Evolutionary conservation across 2,888 invertebrate genomes (phyloP).

Genomic region (Argynnis bischoffii): DNA sequence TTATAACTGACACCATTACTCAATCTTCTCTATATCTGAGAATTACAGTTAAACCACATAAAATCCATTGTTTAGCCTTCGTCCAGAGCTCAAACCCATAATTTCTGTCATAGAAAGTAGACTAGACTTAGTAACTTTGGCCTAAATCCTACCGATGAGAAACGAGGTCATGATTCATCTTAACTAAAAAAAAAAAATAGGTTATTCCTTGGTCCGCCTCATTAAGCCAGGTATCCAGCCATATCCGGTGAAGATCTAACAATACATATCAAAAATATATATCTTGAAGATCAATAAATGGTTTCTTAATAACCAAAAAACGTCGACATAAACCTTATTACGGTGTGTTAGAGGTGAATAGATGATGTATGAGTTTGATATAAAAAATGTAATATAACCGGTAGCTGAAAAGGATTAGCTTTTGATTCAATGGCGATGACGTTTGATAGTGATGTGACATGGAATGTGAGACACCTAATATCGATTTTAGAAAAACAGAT

Average conservation of each 20-base stretch:
- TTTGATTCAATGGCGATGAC: conserved; percentile 66
- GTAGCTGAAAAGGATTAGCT: conserved; percentile 76
- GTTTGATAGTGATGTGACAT: conserved; percentile 48
- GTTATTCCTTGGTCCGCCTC: conserved; percentile 28
- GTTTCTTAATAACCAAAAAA: conserved; percentile 61
- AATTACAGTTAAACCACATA: too few species aligned
- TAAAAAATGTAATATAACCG: conserved; percentile 66
- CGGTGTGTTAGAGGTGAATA: background rate
- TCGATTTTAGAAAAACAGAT: too few species aligned
- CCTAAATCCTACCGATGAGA: background rate
- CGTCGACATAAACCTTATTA: conserved; percentile 13
- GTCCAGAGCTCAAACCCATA: too few species aligned
- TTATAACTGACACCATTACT: too few species aligned
- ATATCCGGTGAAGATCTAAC: conserved; percentile 45
- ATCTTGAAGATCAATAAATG: conserved; percentile 62
- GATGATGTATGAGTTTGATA: conserved; percentile 9
- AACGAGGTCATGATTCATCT: conserved; percentile 1
- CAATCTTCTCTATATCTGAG: too few species aligned
- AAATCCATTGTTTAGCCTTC: too few species aligned
- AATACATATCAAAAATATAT: conserved; percentile 37
- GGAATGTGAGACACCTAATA: too few species aligned
- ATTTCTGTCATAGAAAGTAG: too few species aligned
- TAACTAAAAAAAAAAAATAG: conserved; percentile 19
- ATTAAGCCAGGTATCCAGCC: conserved; percentile 41
- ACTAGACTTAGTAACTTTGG: too few species aligned